Base-by-base conservation (phyloP, 2,113 vertebrate species). In the Tenrec ecaudatus region DNA sequence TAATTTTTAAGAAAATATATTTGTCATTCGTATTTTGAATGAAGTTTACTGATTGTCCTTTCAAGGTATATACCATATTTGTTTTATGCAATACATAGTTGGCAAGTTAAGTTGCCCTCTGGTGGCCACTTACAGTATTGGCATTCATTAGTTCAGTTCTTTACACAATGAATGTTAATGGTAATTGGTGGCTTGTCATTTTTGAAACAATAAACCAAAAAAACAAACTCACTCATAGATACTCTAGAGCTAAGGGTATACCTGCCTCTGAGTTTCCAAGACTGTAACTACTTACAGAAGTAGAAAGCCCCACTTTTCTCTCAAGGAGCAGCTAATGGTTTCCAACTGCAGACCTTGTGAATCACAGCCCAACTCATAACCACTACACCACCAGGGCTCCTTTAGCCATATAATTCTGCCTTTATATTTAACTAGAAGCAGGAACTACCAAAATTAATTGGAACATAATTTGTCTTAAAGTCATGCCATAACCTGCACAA, bases 101-200 rank as follows among this genome's bases (percentile, higher is more conserved):
- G 62, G 86, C 64, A 95, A 89, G 75, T 96, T 27, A 69, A 90
- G 0, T 96, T 98, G 97, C 96, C 97, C 97, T 95, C 97, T 98
- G 82, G 96, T 97, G 96, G 94, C 87, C 95, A 71, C 66, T 33
- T 81, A 12, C 25, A 88, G 78, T 31, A 81, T 38, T 91, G 76
- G 8, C 23, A 76, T 27, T 89, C 81, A 73, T 87, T 90, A 87
- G 43, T 82, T 95, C 75, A 60, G 38, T 77, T 82, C 57, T 94
- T 71, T 10, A 47, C 43, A 58, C 53, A 2, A 40, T 77, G 23
- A 82, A 31, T 36, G 29, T 64, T 69, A 31, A 6, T 58, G 71
- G 31, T 33, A 71, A 60, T 64, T 84, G 23, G 53, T 92, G 60
- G 33, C 29, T 95, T 94, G 40, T 82, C 86, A 73, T 36, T 57